Conservation (phyloP, 2,888 invertebrate genomes). For the Dicyrtomina minuta region DNA sequence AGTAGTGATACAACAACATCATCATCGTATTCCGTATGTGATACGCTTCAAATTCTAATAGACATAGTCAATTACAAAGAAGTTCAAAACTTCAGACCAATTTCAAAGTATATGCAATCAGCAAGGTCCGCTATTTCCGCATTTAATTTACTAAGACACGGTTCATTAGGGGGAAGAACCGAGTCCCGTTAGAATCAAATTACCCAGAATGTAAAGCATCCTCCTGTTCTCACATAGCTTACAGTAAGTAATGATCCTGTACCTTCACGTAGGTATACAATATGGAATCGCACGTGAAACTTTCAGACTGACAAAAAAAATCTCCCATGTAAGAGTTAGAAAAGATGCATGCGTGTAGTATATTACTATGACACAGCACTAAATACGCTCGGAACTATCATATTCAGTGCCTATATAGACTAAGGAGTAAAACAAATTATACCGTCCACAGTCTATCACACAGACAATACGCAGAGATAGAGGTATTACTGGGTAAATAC, state of each 20-base stretch:
- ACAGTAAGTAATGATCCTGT: background rate
- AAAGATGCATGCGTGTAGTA: too few relatives aligned
- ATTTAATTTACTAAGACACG: conserved; percentile 40
- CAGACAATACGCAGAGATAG: too few relatives aligned
- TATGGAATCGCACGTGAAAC: background rate
- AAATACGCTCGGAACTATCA: background rate
- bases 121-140: conserved; percentile 37
- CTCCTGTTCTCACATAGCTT: conserved; percentile 2
- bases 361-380: background rate
- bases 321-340: too few relatives aligned
- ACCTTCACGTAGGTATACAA: background rate
- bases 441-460: too few relatives aligned
- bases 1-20: background rate
- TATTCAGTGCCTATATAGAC: too few relatives aligned
- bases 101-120: conserved; percentile 19
- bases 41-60: background rate
- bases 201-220: conserved; percentile 33
- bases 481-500: too few relatives aligned
- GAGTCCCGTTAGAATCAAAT: conserved; percentile 43
- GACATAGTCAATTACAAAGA: conserved; percentile 7
- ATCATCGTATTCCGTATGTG: background rate
- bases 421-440: too few relatives aligned
- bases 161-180: conserved; percentile 37
- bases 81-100: conserved; percentile 19
- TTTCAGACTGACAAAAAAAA: background rate